A percentile compares a stretch with the other conserved stretches of the same genome.
phyloP scores from a whole-genome alignment of 2,797 vertebrate species.

The Sarcophilus harrisii region DNA sequence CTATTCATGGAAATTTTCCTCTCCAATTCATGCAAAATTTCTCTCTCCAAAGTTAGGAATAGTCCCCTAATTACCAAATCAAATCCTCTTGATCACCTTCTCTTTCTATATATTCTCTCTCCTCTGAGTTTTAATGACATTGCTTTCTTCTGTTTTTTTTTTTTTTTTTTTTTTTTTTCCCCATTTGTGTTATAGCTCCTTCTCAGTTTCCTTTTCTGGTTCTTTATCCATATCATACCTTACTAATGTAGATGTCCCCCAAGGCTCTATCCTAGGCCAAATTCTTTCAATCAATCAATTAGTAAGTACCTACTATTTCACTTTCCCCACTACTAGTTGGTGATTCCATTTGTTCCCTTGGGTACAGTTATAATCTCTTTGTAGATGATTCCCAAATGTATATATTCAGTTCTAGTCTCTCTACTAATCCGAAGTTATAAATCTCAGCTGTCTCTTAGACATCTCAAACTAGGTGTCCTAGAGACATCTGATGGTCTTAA shows the following conservation, averaged over 20 bases:
- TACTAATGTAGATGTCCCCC: background rate
- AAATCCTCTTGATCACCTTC: background rate
- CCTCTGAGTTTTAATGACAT: background rate
- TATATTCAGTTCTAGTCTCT: background rate
- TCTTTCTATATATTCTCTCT: background rate
- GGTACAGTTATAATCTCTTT: background rate
- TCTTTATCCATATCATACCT: background rate
- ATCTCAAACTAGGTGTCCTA: background rate
- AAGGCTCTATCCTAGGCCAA: background rate
- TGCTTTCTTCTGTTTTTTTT: background rate
- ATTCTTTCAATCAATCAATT: background rate
- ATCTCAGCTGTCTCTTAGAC: background rate
- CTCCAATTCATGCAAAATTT: background rate
- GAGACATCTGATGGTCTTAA: background rate
- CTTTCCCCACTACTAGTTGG: background rate
- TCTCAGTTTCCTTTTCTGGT: background rate
- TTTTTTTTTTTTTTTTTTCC: background rate
- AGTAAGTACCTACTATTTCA: background rate
- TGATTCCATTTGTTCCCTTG: background rate
- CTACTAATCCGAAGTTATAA: background rate
- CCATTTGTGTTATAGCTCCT: background rate
- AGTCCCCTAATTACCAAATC: background rate
- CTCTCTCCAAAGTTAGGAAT: background rate
- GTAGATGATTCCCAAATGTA: background rate
- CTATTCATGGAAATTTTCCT: background rate